phyloP scores from a whole-genome alignment of 2,888 invertebrate species.

The Oeneis ivallda region DNA sequence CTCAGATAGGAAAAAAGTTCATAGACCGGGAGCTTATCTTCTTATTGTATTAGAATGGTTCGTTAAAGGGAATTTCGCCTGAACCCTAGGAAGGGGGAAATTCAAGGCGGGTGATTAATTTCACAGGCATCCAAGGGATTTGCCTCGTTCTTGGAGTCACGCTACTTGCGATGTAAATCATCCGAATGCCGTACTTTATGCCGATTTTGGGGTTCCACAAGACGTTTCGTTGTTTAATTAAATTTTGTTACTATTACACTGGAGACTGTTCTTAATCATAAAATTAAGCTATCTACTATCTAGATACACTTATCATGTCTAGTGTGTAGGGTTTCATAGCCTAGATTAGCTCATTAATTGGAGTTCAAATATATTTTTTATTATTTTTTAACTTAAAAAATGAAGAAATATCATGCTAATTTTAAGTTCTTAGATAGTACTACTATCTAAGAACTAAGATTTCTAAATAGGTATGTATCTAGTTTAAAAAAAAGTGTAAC shows the following conservation, averaged over 20 bases:
- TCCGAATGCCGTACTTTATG: constrained; percentile 47
- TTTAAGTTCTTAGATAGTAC: too few species aligned
- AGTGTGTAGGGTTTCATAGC: too few species aligned
- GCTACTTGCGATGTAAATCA: constrained; percentile 65
- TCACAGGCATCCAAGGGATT: constrained; percentile 64
- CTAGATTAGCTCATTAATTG: too few species aligned
- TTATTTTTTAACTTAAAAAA: too few species aligned
- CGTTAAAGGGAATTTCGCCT: constrained; percentile 38
- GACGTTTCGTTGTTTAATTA: constrained; percentile 32
- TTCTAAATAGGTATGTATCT: too few species aligned
- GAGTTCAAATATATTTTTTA: too few species aligned
- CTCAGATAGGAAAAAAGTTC: constrained; percentile 15
- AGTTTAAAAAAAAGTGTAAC: too few species aligned
- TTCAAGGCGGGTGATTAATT: constrained; percentile 65
- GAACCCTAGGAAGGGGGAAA: constrained; percentile 48
- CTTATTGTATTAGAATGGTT: constrained; percentile 44
- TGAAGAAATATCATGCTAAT: too few species aligned
- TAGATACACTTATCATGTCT: too few species aligned
- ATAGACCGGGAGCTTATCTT: constrained; percentile 36
- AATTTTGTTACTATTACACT: constrained; percentile 21
- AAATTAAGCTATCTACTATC: too few species aligned
- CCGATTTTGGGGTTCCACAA: constrained; percentile 37
- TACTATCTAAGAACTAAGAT: too few species aligned
- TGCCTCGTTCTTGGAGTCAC: constrained; percentile 63
- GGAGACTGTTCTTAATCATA: neutral